A percentile compares a stretch with the other conserved stretches of the same genome.
phyloP scores from a whole-genome alignment of 2,797 vertebrate species.

The Coccyzus lansbergi region DNA sequence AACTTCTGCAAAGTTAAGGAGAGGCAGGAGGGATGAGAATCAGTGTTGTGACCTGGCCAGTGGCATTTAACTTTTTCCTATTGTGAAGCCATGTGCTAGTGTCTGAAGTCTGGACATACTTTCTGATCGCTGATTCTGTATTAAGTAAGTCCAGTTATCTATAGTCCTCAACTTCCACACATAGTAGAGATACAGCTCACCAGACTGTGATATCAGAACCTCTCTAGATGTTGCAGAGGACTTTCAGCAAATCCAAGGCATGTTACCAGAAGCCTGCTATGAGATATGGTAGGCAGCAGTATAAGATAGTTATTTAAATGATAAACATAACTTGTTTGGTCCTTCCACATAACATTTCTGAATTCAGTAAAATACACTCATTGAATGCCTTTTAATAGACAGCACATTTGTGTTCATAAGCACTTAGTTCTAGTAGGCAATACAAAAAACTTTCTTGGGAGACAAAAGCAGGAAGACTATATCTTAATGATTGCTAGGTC shows the following conservation, averaged over 20 bases:
- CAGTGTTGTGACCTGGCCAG: fast-evolving
- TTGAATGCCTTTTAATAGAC: background rate
- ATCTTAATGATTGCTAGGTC: background rate
- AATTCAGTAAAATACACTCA: background rate
- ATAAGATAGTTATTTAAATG: background rate
- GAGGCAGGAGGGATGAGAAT: background rate
- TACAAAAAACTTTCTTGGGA: background rate
- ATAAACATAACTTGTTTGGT: background rate
- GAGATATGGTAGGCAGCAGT: background rate
- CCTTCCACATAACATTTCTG: background rate
- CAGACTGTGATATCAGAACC: background rate
- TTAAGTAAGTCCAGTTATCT: background rate
- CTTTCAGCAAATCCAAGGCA: background rate
- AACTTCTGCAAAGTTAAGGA: background rate
- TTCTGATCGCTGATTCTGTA: background rate
- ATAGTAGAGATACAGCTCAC: background rate
- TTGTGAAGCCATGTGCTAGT: background rate
- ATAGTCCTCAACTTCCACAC: background rate
- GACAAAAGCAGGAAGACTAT: background rate
- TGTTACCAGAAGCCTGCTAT: background rate
- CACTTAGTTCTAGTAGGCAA: background rate
- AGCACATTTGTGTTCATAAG: background rate
- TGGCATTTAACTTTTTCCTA: background rate
- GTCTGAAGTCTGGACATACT: background rate
- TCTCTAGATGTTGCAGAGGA: background rate